Evolutionary conservation across 2,888 invertebrate genomes (phyloP).

Genomic region (Aethes cnicana): DNA sequence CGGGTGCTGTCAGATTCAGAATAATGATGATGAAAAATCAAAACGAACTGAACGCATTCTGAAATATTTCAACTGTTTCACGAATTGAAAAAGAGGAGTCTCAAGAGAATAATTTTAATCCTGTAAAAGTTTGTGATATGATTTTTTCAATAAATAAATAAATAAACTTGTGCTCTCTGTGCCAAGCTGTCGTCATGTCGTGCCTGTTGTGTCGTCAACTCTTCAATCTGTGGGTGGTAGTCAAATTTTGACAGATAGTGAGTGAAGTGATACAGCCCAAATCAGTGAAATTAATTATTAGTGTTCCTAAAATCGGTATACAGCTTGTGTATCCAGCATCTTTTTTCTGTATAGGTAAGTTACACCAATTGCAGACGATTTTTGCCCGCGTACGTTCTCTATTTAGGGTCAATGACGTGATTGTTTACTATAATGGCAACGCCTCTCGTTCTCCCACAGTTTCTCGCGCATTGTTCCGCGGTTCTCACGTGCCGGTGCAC

Average conservation of each 20-base stretch:
- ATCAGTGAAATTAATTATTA: conserved; percentile 54
- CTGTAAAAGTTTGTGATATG: too few species aligned
- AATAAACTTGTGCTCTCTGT: conserved; percentile 5
- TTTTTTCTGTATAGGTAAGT: conserved; percentile 52
- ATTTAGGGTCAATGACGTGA: conserved; percentile 76
- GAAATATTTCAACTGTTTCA: too few species aligned
- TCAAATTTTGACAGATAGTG: conserved; percentile 43
- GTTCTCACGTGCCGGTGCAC: conserved; percentile 69
- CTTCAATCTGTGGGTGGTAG: conserved; percentile 27
- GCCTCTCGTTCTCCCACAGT: conserved; percentile 79
- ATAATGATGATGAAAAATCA: too few species aligned
- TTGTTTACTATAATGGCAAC: conserved; percentile 82
- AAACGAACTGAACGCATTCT: not conserved
- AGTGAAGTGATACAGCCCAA: conserved; percentile 44
- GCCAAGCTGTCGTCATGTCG: conserved; percentile 28
- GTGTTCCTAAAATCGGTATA: conserved; percentile 38
- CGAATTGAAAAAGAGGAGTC: too few species aligned
- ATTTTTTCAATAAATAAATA: too few species aligned
- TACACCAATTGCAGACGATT: conserved; percentile 7
- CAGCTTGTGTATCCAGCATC: conserved; percentile 35
- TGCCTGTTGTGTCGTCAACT: conserved; percentile 26
- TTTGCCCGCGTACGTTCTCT: conserved; percentile 40
- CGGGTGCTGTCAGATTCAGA: too few species aligned
- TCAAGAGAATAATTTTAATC: too few species aligned
- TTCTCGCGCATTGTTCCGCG: conserved; percentile 73